phyloP scores from a whole-genome alignment of 1,140 invertebrate species.

The Brachystomella parvula region DNA sequence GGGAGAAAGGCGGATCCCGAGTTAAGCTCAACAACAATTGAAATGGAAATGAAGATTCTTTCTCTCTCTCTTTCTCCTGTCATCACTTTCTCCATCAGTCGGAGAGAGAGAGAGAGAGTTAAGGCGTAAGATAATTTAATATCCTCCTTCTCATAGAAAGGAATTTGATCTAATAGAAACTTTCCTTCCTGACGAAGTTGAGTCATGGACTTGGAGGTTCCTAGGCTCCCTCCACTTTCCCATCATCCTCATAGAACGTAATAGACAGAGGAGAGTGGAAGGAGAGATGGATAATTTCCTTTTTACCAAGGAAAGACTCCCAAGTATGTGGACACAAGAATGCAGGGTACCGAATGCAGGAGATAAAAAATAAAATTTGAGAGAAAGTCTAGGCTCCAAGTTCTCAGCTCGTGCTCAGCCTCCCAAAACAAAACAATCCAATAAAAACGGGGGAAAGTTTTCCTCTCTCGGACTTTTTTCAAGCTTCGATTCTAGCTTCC shows the following conservation, averaged over 20 bases:
- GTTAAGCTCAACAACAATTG: not conserved
- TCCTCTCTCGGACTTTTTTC: not conserved
- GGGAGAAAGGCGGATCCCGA: not conserved
- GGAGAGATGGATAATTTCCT: not conserved
- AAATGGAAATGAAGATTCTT: constrained; percentile 8
- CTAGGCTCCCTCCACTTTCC: too few species aligned
- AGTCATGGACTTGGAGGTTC: constrained; percentile 1
- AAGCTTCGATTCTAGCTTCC: too few species aligned
- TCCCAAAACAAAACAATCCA: not conserved
- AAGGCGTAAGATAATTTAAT: constrained; percentile 2
- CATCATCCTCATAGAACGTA: too few species aligned
- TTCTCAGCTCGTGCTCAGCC: not conserved
- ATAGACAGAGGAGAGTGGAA: not conserved
- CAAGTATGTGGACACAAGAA: constrained; percentile 12
- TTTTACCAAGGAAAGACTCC: not conserved
- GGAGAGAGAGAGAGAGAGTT: too few species aligned
- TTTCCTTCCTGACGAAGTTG: not conserved
- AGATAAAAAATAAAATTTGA: not conserved
- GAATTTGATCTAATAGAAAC: constrained; percentile 8
- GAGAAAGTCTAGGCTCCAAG: too few species aligned
- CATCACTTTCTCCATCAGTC: not conserved
- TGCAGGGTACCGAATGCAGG: not conserved
- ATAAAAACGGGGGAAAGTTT: not conserved
- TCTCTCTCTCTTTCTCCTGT: not conserved
- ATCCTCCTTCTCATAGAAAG: not conserved